phyloP scores from a whole-genome alignment of 2,888 invertebrate genomes.

The Andrena marginata region DNA sequence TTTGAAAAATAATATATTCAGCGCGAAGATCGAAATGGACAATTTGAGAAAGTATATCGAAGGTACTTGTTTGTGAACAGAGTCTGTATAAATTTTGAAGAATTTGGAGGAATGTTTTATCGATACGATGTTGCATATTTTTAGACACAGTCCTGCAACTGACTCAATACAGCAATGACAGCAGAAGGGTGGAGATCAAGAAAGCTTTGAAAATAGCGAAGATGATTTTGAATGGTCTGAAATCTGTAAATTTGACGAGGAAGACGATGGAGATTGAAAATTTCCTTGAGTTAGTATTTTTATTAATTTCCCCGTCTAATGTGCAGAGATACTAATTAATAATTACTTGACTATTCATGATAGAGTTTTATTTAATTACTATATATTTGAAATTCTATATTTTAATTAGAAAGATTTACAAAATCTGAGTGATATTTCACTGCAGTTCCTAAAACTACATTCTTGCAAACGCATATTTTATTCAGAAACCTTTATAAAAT shows the following conservation, averaged over 20 bases:
- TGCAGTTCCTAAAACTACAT: no score
- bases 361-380: neutral
- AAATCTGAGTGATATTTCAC: neutral
- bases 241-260: slow-evolving; percentile 79
- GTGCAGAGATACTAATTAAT: neutral
- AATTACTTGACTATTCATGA: neutral
- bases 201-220: slow-evolving; percentile 86
- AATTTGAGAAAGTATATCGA: slow-evolving; percentile 82
- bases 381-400: neutral
- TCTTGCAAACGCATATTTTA: no score
- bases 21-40: slow-evolving; percentile 80
- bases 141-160: slow-evolving; percentile 76
- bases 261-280: slow-evolving; percentile 82
- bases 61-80: slow-evolving; percentile 67
- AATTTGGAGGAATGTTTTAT: neutral
- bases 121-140: slow-evolving; percentile 20
- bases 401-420: no score
- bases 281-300: slow-evolving; percentile 79
- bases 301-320: neutral
- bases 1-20: slow-evolving; percentile 82
- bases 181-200: slow-evolving; percentile 86
- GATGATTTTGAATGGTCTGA: slow-evolving; percentile 85
- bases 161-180: slow-evolving; percentile 85
- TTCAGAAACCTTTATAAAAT: neutral
- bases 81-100: neutral